Conservation (phyloP, 2,113 vertebrate species). For the Indicator indicator region DNA sequence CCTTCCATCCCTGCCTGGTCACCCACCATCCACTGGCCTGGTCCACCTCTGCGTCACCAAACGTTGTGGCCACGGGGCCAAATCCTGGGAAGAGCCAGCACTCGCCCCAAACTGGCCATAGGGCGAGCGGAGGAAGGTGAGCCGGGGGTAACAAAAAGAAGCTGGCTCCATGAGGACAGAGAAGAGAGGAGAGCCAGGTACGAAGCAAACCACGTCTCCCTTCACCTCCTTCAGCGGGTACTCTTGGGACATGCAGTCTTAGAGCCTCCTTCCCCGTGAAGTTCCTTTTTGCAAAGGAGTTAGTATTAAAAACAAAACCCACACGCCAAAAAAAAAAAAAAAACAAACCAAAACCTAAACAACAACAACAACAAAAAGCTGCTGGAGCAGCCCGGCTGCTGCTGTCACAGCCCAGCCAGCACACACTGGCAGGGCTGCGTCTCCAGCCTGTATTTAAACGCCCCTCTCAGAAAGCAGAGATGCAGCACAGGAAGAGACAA, state of each 20-base stretch:
- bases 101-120: slow-evolving; percentile 52
- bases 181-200: slow-evolving; percentile 60
- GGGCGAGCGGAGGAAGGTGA: slow-evolving; percentile 58
- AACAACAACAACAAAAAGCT: no score
- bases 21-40: slow-evolving; percentile 39
- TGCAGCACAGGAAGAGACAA: slow-evolving; percentile 70
- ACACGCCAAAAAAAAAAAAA: no score
- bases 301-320: no score
- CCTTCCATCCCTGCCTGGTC: neutral
- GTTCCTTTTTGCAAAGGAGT: neutral
- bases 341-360: no score
- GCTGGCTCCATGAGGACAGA: slow-evolving; percentile 54
- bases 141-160: slow-evolving; percentile 44
- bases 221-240: slow-evolving; percentile 48
- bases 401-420: slow-evolving; percentile 45
- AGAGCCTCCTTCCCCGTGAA: neutral
- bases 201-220: slow-evolving; percentile 49
- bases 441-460: slow-evolving; percentile 66
- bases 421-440: slow-evolving; percentile 57
- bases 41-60: slow-evolving; percentile 52
- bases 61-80: slow-evolving; percentile 40
- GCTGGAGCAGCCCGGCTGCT: neutral
- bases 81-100: slow-evolving; percentile 6
- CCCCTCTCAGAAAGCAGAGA: slow-evolving; percentile 65
- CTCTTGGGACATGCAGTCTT: slow-evolving; percentile 62